phyloP scores from a whole-genome alignment of 2,113 vertebrate species.

The Ceyx margarethae region DNA sequence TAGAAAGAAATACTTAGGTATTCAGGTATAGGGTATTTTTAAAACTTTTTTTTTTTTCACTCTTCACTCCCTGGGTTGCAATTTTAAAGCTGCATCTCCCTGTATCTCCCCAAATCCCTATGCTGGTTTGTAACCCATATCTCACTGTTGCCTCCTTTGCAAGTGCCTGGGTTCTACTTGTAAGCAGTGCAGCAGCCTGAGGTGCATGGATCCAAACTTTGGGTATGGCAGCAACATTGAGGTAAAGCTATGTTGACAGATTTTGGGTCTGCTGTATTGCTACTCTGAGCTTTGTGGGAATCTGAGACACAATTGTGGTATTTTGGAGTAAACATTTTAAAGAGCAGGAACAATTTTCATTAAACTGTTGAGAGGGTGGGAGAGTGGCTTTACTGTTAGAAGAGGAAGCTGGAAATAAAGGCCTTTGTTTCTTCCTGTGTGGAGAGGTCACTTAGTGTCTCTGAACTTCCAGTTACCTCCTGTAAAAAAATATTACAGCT shows the following conservation, averaged over 20 bases:
- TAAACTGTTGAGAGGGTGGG: neutral
- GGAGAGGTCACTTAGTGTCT: neutral
- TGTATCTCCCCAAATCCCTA: neutral
- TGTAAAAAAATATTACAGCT: conserved; percentile 30
- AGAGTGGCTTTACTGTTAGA: neutral
- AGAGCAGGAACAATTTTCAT: neutral
- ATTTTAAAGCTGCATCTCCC: neutral
- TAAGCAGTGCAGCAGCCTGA: neutral
- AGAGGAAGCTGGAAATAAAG: conserved; percentile 29
- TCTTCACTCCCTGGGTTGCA: neutral
- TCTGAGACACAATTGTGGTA: neutral
- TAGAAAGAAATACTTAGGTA: neutral
- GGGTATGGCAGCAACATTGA: neutral
- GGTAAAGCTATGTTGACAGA: neutral
- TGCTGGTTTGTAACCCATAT: neutral
- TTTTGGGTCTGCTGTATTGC: neutral
- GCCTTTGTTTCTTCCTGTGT: conserved; percentile 20
- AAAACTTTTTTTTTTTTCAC: neutral
- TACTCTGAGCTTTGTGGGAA: neutral
- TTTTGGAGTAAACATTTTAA: conserved; percentile 31
- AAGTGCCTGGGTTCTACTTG: neutral
- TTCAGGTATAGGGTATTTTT: neutral
- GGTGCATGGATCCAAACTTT: neutral
- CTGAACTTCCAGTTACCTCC: conserved; percentile 39
- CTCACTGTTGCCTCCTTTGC: neutral